phyloP scores from a whole-genome alignment of 2,797 vertebrate genomes.

The Tympanoctomys barrerae region DNA sequence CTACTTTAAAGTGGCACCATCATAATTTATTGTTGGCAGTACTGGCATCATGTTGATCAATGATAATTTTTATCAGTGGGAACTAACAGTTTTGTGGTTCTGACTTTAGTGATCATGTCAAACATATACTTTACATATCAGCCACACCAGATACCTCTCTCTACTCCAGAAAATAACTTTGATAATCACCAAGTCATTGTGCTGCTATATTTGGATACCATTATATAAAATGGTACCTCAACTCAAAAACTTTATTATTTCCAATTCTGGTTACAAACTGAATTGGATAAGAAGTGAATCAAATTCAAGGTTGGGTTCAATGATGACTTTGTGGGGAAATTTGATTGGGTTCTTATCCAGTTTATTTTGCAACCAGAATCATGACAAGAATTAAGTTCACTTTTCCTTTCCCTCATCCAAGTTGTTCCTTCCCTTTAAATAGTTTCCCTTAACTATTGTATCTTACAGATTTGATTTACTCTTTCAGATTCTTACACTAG shows the following conservation, averaged over 20 bases:
- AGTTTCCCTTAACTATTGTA: too few relatives aligned
- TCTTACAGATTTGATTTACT: too few relatives aligned
- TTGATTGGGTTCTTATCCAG: not conserved
- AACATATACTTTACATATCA: fast-evolving
- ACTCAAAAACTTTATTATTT: not conserved
- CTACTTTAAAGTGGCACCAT: not conserved
- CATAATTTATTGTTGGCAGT: not conserved
- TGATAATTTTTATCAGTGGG: not conserved
- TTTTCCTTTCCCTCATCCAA: too few relatives aligned
- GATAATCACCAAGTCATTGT: not conserved
- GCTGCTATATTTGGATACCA: not conserved
- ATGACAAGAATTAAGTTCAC: not conserved
- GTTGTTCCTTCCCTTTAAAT: too few relatives aligned
- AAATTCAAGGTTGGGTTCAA: not conserved
- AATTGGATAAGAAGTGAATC: not conserved
- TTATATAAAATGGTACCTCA: not conserved
- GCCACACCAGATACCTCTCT: not conserved
- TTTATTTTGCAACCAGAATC: not conserved
- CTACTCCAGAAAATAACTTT: not conserved
- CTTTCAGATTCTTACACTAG: too few relatives aligned
- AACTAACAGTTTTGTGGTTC: not conserved
- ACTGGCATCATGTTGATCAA: not conserved
- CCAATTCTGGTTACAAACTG: not conserved
- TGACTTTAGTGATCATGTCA: too few relatives aligned
- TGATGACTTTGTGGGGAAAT: not conserved